These are phyloP conservation scores for Drosophila lacicola DNA, from an alignment of 2,888 invertebrate genomes.

Conservation along the genomic window DNA sequence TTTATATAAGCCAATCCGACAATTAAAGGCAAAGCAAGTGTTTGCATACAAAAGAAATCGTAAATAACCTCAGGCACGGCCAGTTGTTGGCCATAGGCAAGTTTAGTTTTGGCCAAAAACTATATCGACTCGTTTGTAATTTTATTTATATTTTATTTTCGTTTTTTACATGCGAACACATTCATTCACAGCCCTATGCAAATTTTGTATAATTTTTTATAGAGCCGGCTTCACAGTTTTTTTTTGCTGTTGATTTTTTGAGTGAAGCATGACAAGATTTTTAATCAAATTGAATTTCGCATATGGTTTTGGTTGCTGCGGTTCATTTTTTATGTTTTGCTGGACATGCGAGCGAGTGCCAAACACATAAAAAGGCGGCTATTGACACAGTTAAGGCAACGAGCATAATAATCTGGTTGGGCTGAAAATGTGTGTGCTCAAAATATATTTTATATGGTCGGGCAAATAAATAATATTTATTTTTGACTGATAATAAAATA, in stretches of 20 bases:
- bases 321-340: slow-evolving; percentile 8
- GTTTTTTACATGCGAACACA: slow-evolving; percentile 33
- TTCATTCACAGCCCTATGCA: slow-evolving; percentile 71
- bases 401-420: slow-evolving; percentile 49
- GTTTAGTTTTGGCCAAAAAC: slow-evolving; percentile 43
- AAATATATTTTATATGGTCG: slow-evolving; percentile 24
- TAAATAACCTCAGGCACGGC: slow-evolving; percentile 50
- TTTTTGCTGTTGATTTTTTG: slow-evolving; percentile 54
- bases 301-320: slow-evolving; percentile 10
- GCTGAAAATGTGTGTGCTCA: slow-evolving; percentile 21
- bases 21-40: slow-evolving; percentile 71
- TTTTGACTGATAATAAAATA: slow-evolving; percentile 19
- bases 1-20: slow-evolving; percentile 58
- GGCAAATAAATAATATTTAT: slow-evolving; percentile 27
- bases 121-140: slow-evolving; percentile 50
- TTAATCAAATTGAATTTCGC: slow-evolving; percentile 64
- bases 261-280: slow-evolving; percentile 75
- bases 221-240: slow-evolving; percentile 26
- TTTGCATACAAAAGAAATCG: slow-evolving; percentile 66
- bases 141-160: slow-evolving; percentile 40
- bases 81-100: slow-evolving; percentile 5
- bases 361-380: slow-evolving; percentile 67
- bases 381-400: slow-evolving; percentile 73
- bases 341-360: slow-evolving; percentile 46
- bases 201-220: slow-evolving; percentile 46